phyloP scores from a whole-genome alignment of 2,888 invertebrate genomes.

The Epirrhoe tristata region DNA sequence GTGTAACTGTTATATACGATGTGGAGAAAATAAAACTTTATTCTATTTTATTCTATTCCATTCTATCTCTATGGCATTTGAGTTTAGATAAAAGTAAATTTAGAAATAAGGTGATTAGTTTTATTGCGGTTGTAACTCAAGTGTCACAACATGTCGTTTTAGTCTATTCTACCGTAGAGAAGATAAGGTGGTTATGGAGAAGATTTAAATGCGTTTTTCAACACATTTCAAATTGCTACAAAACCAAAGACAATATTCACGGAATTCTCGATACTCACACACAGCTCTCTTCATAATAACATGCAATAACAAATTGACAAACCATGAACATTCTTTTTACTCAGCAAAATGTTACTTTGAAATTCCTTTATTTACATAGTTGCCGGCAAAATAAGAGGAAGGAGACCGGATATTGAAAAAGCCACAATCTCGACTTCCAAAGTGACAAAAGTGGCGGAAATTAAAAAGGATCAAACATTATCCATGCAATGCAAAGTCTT shows the following conservation, averaged over 20 bases:
- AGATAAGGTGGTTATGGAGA: too few relatives aligned
- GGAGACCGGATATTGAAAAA: constrained; percentile 48
- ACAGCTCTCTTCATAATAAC: neutral
- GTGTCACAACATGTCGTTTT: too few relatives aligned
- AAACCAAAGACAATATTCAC: neutral
- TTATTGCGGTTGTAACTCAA: too few relatives aligned
- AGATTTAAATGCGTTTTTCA: too few relatives aligned
- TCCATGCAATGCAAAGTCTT: constrained; percentile 45
- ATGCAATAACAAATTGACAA: neutral
- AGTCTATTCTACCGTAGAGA: too few relatives aligned
- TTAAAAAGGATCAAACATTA: constrained; percentile 52
- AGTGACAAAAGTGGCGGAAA: constrained; percentile 56
- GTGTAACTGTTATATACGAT: too few relatives aligned
- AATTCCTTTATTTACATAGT: constrained; percentile 44
- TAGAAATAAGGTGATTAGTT: too few relatives aligned
- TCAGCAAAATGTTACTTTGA: constrained; percentile 14
- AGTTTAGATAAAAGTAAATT: too few relatives aligned
- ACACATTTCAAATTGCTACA: too few relatives aligned
- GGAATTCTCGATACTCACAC: neutral
- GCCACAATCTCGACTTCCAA: constrained; percentile 48
- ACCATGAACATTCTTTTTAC: constrained; percentile 14
- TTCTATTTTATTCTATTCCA: too few relatives aligned
- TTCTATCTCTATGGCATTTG: too few relatives aligned
- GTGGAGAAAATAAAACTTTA: too few relatives aligned
- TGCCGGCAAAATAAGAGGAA: constrained; percentile 40